Evolutionary conservation across 2,888 invertebrate species (phyloP).

Genomic region (Rhimphoctona megacephalus): DNA sequence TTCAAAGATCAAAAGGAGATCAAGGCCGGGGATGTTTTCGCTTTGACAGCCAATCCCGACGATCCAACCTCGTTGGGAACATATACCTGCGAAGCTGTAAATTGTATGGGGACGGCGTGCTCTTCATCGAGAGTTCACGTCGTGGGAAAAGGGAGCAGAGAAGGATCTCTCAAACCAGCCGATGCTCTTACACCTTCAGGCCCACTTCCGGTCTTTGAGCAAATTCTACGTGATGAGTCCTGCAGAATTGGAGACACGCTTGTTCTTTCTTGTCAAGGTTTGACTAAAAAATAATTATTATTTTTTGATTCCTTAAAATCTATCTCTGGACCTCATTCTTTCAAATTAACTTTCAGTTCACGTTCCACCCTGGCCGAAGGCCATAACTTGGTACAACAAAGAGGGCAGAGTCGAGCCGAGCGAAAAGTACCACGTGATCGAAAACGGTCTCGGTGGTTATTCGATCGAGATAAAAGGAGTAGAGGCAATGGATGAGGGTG

Average conservation of each 20-base stretch:
- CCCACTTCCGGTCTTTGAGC: constrained; percentile 92
- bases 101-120: constrained; percentile 94
- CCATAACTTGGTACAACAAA: constrained; percentile 94
- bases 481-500: constrained; percentile 93
- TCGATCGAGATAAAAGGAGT: constrained; percentile 91
- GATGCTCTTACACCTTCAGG: constrained; percentile 88
- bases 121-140: constrained; percentile 94
- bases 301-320: neutral
- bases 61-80: constrained; percentile 95
- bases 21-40: constrained; percentile 95
- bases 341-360: constrained; percentile 86
- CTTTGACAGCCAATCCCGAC: constrained; percentile 92
- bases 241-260: constrained; percentile 92
- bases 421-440: constrained; percentile 90
- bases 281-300: neutral
- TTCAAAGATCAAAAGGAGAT: constrained; percentile 95
- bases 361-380: constrained; percentile 94
- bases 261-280: constrained; percentile 91
- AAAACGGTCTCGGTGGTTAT: constrained; percentile 94
- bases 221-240: constrained; percentile 90
- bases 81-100: constrained; percentile 94
- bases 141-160: constrained; percentile 90
- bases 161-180: constrained; percentile 89
- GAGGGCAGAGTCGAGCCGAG: constrained; percentile 91
- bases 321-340: neutral